These are phyloP conservation scores for Heterodera filipjevi DNA, from an alignment of 2,888 invertebrate genomes.

Conservation along the genomic window DNA sequence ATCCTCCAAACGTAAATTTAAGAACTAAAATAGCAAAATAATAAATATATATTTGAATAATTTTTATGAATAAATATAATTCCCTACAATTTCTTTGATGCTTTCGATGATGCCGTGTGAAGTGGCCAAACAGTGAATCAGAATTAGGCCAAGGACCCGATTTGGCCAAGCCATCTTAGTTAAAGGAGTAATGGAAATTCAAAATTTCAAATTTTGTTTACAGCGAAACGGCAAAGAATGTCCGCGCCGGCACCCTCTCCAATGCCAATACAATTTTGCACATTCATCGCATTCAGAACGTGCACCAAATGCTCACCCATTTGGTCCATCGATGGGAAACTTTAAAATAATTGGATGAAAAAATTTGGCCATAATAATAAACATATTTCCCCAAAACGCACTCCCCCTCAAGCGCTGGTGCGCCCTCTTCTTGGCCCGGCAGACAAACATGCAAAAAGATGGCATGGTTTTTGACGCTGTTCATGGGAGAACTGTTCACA, in stretches of 20 bases:
- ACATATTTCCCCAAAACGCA: neutral
- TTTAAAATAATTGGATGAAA: neutral
- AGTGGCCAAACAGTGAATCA: conserved; percentile 84
- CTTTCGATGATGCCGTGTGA: conserved; percentile 84
- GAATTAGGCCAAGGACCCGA: conserved; percentile 78
- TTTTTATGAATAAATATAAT: no score
- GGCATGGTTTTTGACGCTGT: neutral
- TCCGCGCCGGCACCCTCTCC: conserved; percentile 14
- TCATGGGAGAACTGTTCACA: conserved; percentile 1
- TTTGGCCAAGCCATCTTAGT: conserved; percentile 71
- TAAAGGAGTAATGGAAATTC: neutral
- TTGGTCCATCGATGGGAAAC: conserved; percentile 5
- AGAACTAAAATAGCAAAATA: conserved; percentile 57
- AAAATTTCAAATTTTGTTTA: neutral
- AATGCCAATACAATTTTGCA: neutral
- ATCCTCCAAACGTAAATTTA: conserved; percentile 80
- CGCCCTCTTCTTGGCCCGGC: conserved; percentile 4
- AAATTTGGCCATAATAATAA: neutral
- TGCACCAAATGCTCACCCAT: neutral
- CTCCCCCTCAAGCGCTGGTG: neutral
- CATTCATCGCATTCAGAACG: neutral
- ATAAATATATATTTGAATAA: no score
- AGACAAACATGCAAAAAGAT: conserved; percentile 4
- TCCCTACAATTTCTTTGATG: conserved; percentile 74
- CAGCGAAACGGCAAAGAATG: conserved; percentile 15